Evolutionary conservation across 2,888 invertebrate species (phyloP).

Genomic region (Cyrtodaria siliqua): DNA sequence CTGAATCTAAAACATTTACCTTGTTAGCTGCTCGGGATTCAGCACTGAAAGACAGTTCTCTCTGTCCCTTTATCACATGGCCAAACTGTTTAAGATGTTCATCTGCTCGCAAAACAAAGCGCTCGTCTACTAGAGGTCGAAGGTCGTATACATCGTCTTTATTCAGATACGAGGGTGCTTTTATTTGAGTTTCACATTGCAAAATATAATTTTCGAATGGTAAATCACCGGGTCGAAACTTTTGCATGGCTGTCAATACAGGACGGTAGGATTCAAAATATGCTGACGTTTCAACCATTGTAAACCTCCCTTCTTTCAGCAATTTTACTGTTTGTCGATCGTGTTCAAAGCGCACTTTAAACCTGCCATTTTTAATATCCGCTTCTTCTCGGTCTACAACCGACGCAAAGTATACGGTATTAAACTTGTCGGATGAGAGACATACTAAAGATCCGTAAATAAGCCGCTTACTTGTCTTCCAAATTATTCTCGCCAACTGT

Average conservation of each 20-base stretch:
- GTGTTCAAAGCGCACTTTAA: slow-evolving; percentile 58
- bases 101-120: background rate
- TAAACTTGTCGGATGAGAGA: slow-evolving; percentile 90
- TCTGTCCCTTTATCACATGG: background rate
- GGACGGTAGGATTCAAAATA: slow-evolving; percentile 94
- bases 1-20: background rate
- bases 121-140: slow-evolving; percentile 19
- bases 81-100: too few species aligned
- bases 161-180: slow-evolving; percentile 63
- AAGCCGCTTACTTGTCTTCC: slow-evolving; percentile 88
- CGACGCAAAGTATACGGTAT: slow-evolving; percentile 90
- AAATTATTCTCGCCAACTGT: slow-evolving; percentile 69
- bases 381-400: slow-evolving; percentile 80
- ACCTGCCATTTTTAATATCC: slow-evolving; percentile 59
- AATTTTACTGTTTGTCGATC: slow-evolving; percentile 12
- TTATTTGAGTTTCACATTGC: slow-evolving; percentile 57
- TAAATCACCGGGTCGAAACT: slow-evolving; percentile 84
- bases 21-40: too few species aligned
- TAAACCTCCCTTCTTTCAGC: background rate
- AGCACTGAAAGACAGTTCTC: background rate
- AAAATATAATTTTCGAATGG: slow-evolving; percentile 72
- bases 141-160: slow-evolving; percentile 40
- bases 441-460: slow-evolving; percentile 91
- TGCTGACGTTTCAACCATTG: slow-evolving; percentile 92
- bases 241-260: slow-evolving; percentile 90